Conservation (phyloP, 2,888 invertebrate species). For the Nomada lathburiana region DNA sequence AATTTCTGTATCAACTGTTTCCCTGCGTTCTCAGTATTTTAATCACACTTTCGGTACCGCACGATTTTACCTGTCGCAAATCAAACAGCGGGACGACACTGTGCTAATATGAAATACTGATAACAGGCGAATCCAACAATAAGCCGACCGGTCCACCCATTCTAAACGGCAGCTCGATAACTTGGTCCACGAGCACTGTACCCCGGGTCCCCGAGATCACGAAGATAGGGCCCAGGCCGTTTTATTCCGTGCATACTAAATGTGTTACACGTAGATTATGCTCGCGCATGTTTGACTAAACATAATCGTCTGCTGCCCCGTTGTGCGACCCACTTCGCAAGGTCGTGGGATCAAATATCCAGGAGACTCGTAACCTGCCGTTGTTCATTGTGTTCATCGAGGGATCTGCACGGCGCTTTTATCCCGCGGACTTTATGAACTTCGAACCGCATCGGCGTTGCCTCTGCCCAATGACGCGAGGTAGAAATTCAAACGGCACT, state of each 20-base stretch:
- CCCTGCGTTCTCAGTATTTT: too few relatives aligned
- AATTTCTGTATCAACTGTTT: too few relatives aligned
- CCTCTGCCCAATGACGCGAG: background rate
- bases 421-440: constrained; percentile 17
- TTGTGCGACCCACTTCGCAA: constrained; percentile 76
- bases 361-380: constrained; percentile 61
- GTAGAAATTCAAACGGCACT: constrained; percentile 23
- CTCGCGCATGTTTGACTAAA: constrained; percentile 69
- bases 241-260: constrained; percentile 70
- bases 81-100: too few relatives aligned
- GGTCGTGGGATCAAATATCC: constrained; percentile 72
- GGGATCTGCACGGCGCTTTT: constrained; percentile 14
- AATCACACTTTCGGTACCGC: too few relatives aligned
- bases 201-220: constrained; percentile 35
- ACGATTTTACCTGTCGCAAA: too few relatives aligned
- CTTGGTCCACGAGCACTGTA: constrained; percentile 24
- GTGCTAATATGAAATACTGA: too few relatives aligned
- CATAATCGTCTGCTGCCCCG: constrained; percentile 69
- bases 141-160: background rate
- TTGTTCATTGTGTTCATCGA: constrained; percentile 57
- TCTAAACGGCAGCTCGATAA: constrained; percentile 3
- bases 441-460: background rate
- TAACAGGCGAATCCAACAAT: background rate
- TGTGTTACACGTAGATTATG: constrained; percentile 73
- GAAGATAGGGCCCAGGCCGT: constrained; percentile 44